These are phyloP conservation scores for Myripristis jacobus DNA, from an alignment of 2,797 vertebrate genomes.

Conservation along the genomic window DNA sequence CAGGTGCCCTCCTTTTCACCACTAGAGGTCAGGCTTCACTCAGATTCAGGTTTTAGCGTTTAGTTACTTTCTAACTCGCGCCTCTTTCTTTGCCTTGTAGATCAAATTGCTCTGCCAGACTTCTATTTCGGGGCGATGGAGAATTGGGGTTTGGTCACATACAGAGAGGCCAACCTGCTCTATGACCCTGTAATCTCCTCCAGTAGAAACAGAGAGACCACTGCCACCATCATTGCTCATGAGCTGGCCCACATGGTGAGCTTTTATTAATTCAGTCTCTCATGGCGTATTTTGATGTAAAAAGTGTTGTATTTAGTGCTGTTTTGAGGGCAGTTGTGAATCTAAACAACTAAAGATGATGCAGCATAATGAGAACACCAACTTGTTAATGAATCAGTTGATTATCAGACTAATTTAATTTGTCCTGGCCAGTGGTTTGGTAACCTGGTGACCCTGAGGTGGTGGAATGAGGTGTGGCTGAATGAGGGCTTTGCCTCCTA, in stretches of 20 bases:
- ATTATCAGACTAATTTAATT: not conserved
- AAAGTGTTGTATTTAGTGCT: too few relatives aligned
- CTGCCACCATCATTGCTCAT: conserved; percentile 88
- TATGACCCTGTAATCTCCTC: conserved; percentile 82
- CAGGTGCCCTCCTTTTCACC: too few relatives aligned
- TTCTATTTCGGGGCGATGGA: conserved; percentile 95
- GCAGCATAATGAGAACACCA: too few relatives aligned
- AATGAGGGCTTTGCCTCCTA: conserved; percentile 97
- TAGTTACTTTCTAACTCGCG: too few relatives aligned
- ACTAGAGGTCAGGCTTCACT: too few relatives aligned
- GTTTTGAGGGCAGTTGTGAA: too few relatives aligned
- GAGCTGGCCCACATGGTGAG: conserved; percentile 94
- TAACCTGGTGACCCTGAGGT: conserved; percentile 93
- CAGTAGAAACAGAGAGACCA: conserved; percentile 87
- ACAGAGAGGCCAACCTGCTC: conserved; percentile 90
- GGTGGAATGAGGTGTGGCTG: conserved; percentile 98
- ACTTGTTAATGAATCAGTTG: too few relatives aligned
- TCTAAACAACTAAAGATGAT: too few relatives aligned
- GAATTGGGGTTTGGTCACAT: conserved; percentile 95
- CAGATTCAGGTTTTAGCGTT: too few relatives aligned
- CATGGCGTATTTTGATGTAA: not conserved
- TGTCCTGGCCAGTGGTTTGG: conserved; percentile 91
- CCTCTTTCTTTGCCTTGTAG: conserved; percentile 66
- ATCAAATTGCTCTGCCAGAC: conserved; percentile 92
- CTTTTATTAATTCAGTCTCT: not conserved